Evolutionary conservation across 2,797 vertebrate genomes (phyloP), one percentile per base, ranked within the genome.

Genomic region (Helicolenus hilgendorfi): DNA sequence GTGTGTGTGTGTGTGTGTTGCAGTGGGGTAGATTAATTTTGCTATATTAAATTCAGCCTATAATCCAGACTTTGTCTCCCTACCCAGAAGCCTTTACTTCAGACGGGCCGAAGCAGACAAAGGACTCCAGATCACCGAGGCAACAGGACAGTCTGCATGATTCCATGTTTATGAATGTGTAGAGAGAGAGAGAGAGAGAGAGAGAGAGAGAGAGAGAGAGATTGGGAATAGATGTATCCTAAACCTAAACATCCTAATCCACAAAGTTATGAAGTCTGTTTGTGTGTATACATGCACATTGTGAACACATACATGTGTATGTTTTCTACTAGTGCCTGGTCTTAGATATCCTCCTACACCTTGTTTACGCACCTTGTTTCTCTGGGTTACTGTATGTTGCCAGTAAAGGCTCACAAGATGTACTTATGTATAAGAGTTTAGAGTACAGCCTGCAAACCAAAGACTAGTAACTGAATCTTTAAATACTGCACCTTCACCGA

Each of bases 21-120:
- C 85, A 89, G 89, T 86, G 78, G 86, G 80, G 88, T 91, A 93
- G 94, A 97, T 96, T 96, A 86, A 97, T 96, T 96, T 96, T 92
- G 84, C 73, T 82, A 92, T 96, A 95, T 95, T 94, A 95, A 95
- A 96, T 95, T 93, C 88, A 94, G 90, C 87, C 93, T 90, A 93
- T 94, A 94, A 96, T 94, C 92, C 90, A 87, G 90, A 92, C 88
- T 86, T 79, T 87, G 86, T 91, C 84, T 90, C 79, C 74, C 85
- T 89, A 89, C 77, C 36, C 79, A 89, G 72, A 89, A 91, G 72
- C 90, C 83, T 88, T 92, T 78, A 81, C 83, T 84, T 90, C 53
- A 84, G 60, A 86, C 14, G 64, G 81, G 80, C 84, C 89, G 76
- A 75, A 75, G 83, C 86, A 94, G 85, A 96, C 89, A 95, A 96